Conservation (phyloP, 2,888 invertebrate genomes). For the Luperina testacea region DNA sequence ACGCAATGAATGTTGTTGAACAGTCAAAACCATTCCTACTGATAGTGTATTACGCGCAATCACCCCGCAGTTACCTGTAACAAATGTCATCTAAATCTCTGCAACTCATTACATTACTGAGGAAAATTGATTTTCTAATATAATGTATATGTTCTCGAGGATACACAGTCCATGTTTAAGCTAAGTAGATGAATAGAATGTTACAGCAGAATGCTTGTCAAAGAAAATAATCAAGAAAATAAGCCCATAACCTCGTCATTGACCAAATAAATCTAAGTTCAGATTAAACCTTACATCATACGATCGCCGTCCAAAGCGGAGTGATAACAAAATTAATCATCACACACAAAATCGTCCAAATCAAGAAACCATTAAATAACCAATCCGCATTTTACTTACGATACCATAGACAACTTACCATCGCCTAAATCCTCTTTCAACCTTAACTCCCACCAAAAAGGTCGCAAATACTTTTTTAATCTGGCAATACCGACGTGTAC, state of each 20-base stretch:
- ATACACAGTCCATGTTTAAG: too few relatives aligned
- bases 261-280: constrained; percentile 41
- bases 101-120: background rate
- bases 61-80: background rate
- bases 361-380: constrained; percentile 90
- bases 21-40: background rate
- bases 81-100: background rate
- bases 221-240: constrained; percentile 10
- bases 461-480: constrained; percentile 69
- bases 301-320: constrained; percentile 67
- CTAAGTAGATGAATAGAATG: background rate
- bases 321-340: constrained; percentile 85
- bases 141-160: too few relatives aligned
- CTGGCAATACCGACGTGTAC: constrained; percentile 71
- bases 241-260: constrained; percentile 1
- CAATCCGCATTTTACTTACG: constrained; percentile 82
- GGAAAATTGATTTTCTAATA: background rate
- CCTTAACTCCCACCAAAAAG: constrained; percentile 70
- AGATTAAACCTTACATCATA: constrained; percentile 57
- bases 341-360: constrained; percentile 81
- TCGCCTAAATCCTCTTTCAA: constrained; percentile 51
- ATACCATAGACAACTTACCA: constrained; percentile 58
- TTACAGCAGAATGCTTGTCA: background rate
- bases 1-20: background rate
- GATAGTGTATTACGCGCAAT: background rate